phyloP scores from a whole-genome alignment of 2,113 vertebrate genomes.

The Gallinago undulata region DNA sequence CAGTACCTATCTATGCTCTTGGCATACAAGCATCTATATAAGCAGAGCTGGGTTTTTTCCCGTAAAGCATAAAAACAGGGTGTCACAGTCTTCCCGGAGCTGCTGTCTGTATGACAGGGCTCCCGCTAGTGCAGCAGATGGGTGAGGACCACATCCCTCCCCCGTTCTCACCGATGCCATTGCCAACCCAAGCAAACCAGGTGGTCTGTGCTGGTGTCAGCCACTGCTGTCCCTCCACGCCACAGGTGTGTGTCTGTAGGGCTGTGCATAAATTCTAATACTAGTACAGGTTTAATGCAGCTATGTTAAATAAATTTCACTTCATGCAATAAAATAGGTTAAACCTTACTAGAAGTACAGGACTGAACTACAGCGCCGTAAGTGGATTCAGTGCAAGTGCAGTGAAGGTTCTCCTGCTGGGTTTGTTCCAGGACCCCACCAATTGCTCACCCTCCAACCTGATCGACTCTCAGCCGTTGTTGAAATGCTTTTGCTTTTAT shows the following conservation, averaged over 20 bases:
- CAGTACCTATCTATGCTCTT: neutral
- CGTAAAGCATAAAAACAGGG: neutral
- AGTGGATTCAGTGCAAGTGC: neutral
- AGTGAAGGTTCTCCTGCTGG: neutral
- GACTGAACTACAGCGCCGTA: neutral
- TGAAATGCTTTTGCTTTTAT: neutral
- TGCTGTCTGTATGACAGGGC: neutral
- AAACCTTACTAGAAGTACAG: neutral
- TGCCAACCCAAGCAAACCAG: neutral
- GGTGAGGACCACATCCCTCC: neutral
- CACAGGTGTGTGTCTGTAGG: too few species aligned
- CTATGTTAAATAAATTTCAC: neutral
- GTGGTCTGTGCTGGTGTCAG: neutral
- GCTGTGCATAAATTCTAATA: neutral
- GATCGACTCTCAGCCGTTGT: neutral
- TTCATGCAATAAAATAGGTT: neutral
- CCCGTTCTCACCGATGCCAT: neutral
- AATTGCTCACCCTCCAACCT: neutral
- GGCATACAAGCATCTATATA: neutral
- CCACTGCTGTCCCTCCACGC: neutral
- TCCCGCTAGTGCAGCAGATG: neutral
- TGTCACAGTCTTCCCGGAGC: neutral
- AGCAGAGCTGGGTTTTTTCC: neutral
- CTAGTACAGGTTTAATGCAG: neutral
- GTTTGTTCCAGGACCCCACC: neutral